Evolutionary conservation across 2,888 invertebrate genomes (phyloP).

Genomic region (Melangyna quadrimaculata): DNA sequence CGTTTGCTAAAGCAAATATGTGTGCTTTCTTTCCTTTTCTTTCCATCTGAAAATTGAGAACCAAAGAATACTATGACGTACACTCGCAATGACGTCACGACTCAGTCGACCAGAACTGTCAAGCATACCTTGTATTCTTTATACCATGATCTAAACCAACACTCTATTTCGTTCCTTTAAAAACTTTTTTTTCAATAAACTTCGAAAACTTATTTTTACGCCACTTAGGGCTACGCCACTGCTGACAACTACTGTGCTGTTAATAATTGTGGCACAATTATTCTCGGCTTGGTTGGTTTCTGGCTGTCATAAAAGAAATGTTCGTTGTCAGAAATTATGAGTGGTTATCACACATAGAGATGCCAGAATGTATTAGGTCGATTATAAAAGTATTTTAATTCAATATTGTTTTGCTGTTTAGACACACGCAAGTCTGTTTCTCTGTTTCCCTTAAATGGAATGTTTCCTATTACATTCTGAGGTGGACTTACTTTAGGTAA

Average conservation of each 20-base stretch:
- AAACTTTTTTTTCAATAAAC: no score
- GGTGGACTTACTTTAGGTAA: background rate
- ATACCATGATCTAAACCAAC: no score
- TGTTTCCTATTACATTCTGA: background rate
- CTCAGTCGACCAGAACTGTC: no score
- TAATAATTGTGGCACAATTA: background rate
- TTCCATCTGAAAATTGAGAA: no score
- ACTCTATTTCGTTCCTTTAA: no score
- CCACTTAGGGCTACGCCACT: background rate
- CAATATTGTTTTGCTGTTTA: slow-evolving; percentile 26
- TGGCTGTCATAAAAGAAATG: slow-evolving; percentile 14
- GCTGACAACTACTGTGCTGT: background rate
- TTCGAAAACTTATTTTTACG: background rate
- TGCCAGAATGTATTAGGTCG: background rate
- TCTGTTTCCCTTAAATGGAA: background rate
- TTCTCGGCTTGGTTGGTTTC: background rate
- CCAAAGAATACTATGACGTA: no score
- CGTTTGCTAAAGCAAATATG: no score
- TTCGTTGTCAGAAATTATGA: slow-evolving; percentile 35
- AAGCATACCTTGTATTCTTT: no score
- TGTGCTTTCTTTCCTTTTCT: no score
- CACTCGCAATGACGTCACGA: no score
- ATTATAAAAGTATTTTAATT: slow-evolving; percentile 35
- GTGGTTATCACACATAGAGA: slow-evolving; percentile 23
- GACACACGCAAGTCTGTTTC: slow-evolving; percentile 29